A percentile compares a stretch with the other conserved stretches of the same genome.
phyloP scores from a whole-genome alignment of 2,113 vertebrate species.

The Micronisus gabar region DNA sequence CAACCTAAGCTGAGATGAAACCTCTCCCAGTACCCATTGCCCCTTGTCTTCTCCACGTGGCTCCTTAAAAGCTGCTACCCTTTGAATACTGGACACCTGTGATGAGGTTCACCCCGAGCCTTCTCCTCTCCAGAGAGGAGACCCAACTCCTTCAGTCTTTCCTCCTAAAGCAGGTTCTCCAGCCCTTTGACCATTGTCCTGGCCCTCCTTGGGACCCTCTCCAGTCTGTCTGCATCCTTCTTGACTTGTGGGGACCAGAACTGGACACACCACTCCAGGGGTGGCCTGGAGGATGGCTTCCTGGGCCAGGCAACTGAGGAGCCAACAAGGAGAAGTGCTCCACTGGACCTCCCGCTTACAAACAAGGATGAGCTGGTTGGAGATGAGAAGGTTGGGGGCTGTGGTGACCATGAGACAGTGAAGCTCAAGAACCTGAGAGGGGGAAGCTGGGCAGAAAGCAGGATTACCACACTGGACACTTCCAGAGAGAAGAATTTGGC shows the following conservation, averaged over 20 bases:
- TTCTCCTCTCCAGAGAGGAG: not conserved
- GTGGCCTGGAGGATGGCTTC: not conserved
- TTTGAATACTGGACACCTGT: too few relatives aligned
- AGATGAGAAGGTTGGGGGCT: not conserved
- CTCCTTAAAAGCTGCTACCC: not conserved
- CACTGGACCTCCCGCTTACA: rapidly evolving
- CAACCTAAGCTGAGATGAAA: not conserved
- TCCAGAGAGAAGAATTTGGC: not conserved
- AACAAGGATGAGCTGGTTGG: not conserved
- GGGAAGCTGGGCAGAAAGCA: not conserved
- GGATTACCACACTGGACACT: not conserved
- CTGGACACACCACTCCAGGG: not conserved
- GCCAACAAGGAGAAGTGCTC: not conserved
- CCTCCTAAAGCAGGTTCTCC: not conserved
- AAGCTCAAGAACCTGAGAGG: not conserved
- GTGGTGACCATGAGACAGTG: not conserved
- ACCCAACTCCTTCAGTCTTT: too few relatives aligned
- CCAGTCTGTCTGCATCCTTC: not conserved
- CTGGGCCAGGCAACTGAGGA: not conserved
- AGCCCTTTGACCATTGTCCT: not conserved
- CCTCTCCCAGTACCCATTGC: not conserved
- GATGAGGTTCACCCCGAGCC: not conserved
- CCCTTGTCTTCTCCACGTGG: not conserved
- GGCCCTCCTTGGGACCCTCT: not conserved
- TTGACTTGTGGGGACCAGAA: not conserved